Evolutionary conservation across 2,113 vertebrate species (phyloP), one percentile per base, ranked within the genome.

Genomic region (Microcebus ravelobensis): DNA sequence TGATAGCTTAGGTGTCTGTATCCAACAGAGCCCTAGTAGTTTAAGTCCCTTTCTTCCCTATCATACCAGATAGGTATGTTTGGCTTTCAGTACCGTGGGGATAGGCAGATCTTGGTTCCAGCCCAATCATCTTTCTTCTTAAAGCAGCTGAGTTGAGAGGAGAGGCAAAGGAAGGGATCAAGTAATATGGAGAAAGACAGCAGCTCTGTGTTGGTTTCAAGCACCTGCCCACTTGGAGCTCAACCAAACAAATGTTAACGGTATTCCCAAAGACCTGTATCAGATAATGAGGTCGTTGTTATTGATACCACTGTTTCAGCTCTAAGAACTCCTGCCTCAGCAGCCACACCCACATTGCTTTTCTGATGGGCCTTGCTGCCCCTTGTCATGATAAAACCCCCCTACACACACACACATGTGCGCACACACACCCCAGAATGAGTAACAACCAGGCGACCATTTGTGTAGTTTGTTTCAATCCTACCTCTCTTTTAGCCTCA

Each of bases 331-430:
- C 36, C 36, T 1, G 6, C 3, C 5, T 52, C 50, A 25, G 57
- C 8, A n/a, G 7, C 29, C 23, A 31, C 34, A 23, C 9, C 12
- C 23, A 61, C 20, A 20, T 36, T 39, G 80, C 36, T 42, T 79
- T 85, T 80, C 70, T 63, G 14, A 15, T 68, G n/a, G 17, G 17
- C 36, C 21, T 27, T 31, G 13, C 25, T 79, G 23, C 29, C 11
- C 15, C 2, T 2, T 23, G 68, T 63, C n/a, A 10, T 7, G 23
- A 29, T 6, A 55, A 27, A 8, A 0, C 21, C 8, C 23, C 13
- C 4, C 65, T 8, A 14, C 29, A 50, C 39, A 57, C 36, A 34
- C 57, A 6, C 18, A 9, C 8, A 36, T 42, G 42, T 5, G 42
- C 5, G 5, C 17, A 15, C 31, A 6, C 8, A 0, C 23, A 42